A percentile compares a stretch with the other conserved stretches of the same genome.
These are phyloP conservation scores for Bujurquina vittata DNA, from an alignment of 2,113 vertebrate species.

Conservation along the genomic window DNA sequence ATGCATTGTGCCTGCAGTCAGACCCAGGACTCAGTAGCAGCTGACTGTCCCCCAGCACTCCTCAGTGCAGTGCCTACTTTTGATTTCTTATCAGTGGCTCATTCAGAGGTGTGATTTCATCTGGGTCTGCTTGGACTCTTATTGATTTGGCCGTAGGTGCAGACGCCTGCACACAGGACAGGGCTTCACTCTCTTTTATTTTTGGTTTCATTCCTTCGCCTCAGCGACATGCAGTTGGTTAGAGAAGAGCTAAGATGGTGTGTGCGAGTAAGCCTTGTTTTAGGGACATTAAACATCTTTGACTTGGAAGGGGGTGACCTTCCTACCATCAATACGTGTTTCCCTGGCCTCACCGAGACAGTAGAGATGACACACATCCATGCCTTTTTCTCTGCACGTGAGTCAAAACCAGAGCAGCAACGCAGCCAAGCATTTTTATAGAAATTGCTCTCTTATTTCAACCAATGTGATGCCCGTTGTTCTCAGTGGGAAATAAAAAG, in stretches of 20 bases:
- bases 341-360: not conserved
- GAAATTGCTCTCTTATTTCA: not conserved
- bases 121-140: conserved; percentile 2
- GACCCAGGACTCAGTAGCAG: not conserved
- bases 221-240: conserved; percentile 52
- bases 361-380: conserved; percentile 27
- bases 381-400: not conserved
- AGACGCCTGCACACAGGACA: not conserved
- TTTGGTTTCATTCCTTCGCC: not conserved
- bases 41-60: not conserved
- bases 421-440: not conserved
- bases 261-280: conserved; percentile 42
- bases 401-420: not conserved
- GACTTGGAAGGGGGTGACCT: conserved; percentile 46
- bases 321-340: conserved; percentile 50
- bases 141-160: conserved; percentile 46
- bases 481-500: not conserved
- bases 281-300: conserved; percentile 65
- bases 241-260: conserved; percentile 14
- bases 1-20: not conserved
- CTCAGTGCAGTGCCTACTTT: not conserved
- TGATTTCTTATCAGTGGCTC: conserved; percentile 30
- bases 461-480: conserved; percentile 6
- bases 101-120: not conserved
- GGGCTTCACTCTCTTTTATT: conserved; percentile 41